Base-by-base conservation (phyloP, 2,888 invertebrate genomes). In the Drosophila merina region DNA sequence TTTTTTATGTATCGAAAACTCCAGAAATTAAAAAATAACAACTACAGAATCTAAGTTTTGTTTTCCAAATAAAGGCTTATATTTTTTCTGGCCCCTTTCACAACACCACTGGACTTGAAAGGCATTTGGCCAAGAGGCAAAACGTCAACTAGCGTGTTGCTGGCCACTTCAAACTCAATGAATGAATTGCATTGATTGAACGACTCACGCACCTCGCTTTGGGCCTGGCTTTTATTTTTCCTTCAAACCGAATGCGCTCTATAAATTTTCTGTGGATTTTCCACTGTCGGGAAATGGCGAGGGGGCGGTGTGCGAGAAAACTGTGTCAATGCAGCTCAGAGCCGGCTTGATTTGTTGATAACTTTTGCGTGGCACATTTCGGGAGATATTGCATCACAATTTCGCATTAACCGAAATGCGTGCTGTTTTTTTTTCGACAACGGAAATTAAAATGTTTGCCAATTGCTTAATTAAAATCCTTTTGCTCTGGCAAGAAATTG, bases 101-200 rank as follows among this genome's bases (percentile, higher is more conserved):
- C 45, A 26, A 20, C 44, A 59, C 49, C 57, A 36, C 56, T 63
- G 55, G 14, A 55, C 71, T 85, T 28, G 76, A 79, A 82, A 85
- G 86, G 58, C 82, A 66, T 60, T 76, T 36, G 56, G 72, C 72
- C 69, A 72, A 60, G 58, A 52, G 54, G 40, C 67, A 8, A 48
- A 48, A 40, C 55, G 51, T 58, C 69, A 69, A 58, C 57, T 72
- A 72, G 82, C 79, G 62, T 80, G 81, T 50, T 51, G 58, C 58
- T 73, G 77, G 40, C 76, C 79, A 81, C 76, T 85, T 75, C 60
- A 51, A 57, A 68, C 71, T 79, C 79, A 75, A 83, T 83, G 82
- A 87, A 83, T 83, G 88, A 83, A 83, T 87, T 83, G 88, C 79
- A 85, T 85, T 87, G 88, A 83, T 87, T 87, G 88, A 83, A 78